Base-by-base conservation (phyloP, 2,797 vertebrate species). In the Labeo calbasu region DNA sequence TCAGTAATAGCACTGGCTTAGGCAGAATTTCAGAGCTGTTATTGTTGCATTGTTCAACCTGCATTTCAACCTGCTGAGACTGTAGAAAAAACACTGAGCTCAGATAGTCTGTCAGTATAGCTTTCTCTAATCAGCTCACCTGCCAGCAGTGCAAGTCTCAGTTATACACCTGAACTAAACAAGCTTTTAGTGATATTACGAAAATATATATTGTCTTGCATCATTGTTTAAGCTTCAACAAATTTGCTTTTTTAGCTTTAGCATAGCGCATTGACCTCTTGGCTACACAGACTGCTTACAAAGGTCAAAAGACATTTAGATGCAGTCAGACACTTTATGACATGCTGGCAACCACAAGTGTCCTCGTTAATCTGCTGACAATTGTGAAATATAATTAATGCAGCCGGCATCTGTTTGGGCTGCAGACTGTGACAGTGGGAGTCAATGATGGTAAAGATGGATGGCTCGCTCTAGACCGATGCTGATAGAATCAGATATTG, bases 341-440 rank as follows among this genome's bases (percentile, higher is more conserved):
- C 84, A 86, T 28, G 66, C 82, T 78, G 77, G 83, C 61, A 48
- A 85, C 83, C 83, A 85, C 48, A 77, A 85, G 86, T 66, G 73
- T 79, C 84, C 77, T 84, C 68, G 69, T 79, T 86, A 85, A 85
- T 88, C 87, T 88, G 88, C 86, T 91, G 90, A 90, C 88, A 84
- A 86, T 87, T 82, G 84, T 86, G 80, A 88, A 89, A 88, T 86
- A 81, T 89, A 90, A 90, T 91, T 87, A 88, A 89, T 88, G 86
- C 84, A 81, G 86, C 73, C 86, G 78, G 84, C 86, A 82, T 84
- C 85, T 77, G 75, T 84, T 87, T 72, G 61, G 59, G 85, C 86
- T 83, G 81, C 88, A 88, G 87, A 82, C 59, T 82, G 65, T 85
- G 77, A 82, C 59, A 81, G 70, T 66, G 72, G 79, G 86, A 87